Base-by-base conservation (phyloP, 2,797 vertebrate species). In the Lepilemur ruficaudatus region DNA sequence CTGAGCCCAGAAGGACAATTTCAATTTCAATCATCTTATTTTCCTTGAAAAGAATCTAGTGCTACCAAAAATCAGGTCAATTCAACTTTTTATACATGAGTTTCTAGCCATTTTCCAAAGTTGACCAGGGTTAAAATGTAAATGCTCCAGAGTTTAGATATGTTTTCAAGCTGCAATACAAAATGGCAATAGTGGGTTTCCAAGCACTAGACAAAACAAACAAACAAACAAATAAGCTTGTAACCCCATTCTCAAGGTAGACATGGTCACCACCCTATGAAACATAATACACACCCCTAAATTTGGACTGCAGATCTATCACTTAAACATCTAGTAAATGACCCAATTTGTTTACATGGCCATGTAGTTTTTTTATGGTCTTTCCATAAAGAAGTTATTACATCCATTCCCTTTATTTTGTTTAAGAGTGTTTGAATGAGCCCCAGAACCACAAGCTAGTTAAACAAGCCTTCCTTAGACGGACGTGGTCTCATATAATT, bases 371-470 rank as follows among this genome's bases (percentile, higher is more conserved):
- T 98, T 99, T 99, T 98, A 99, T 93, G 91, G 96, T 94, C 98
- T 98, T 98, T 98, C 98, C 97, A 98, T 98, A 98, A 98, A 98
- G 97, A 98, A 98, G 96, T 98, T 98, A 98, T 98, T 99, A 98
- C 98, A 98, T 98, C 98, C 97, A 98, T 98, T 98, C 97, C 95
- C 97, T 98, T 98, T 98, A 98, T 98, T 99, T 98, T 98, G 94
- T 97, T 98, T 98, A 94, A 98, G 96, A 98, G 97, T 86, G 63
- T 97, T 98, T 98, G 98, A 99, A 98, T 93, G 96, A 97, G 96
- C 95, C 98, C 98, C 98, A 98, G 98, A 98, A 98, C 98, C 98
- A 98, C 98, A 98, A 97, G 92, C 96, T 97, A 98, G 97, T 95
- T 98, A 98, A 98, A 98, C 95, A 98, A 98, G 96, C 96, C 97